Evolutionary conservation across 2,113 vertebrate genomes (phyloP).

Genomic region (Donacobius atricapilla): DNA sequence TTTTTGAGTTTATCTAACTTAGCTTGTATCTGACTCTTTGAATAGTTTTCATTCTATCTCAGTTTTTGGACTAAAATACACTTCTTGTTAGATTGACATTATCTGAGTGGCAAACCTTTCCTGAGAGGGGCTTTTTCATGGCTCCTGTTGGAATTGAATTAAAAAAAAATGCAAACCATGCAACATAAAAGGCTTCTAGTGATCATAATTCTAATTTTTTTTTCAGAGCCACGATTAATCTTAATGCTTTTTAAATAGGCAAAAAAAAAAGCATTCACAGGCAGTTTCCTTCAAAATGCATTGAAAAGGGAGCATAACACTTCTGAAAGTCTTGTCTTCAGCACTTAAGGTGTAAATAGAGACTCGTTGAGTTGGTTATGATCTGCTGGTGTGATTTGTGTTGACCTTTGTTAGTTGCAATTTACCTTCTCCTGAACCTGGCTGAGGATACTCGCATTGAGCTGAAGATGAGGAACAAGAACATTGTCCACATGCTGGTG

Average conservation of each 20-base stretch:
- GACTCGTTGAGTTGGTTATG: not conserved
- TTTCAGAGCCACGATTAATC: not conserved
- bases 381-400: not conserved
- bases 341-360: not conserved
- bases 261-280: not conserved
- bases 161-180: not conserved
- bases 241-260: not conserved
- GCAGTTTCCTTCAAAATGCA: not conserved
- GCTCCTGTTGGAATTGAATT: not conserved
- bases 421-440: conserved; percentile 91
- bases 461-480: conserved; percentile 96
- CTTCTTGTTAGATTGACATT: not conserved
- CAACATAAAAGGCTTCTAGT: not conserved
- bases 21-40: not conserved
- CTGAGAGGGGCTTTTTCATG: not conserved
- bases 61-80: not conserved
- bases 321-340: not conserved
- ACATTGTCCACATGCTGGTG: conserved; percentile 91
- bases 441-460: conserved; percentile 91
- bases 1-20: not conserved
- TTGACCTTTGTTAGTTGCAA: conserved; percentile 75
- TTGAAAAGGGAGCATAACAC: not conserved
- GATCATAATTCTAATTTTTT: not conserved
- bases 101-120: not conserved
- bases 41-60: not conserved